phyloP scores from a whole-genome alignment of 2,888 invertebrate genomes.

The Perithous albicinctus region DNA sequence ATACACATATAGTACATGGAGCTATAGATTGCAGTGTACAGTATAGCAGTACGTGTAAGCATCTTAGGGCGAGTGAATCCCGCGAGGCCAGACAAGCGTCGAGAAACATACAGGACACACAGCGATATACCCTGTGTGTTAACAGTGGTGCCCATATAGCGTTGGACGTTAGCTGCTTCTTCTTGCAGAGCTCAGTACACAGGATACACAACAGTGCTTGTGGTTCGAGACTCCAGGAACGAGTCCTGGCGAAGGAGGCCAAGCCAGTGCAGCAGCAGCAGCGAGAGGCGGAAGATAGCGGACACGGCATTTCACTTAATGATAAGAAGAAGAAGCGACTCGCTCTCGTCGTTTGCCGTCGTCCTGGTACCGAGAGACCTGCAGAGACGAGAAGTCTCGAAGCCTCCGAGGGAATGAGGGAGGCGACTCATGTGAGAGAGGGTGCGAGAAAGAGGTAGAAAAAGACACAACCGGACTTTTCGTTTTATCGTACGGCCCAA shows the following conservation, averaged over 20 bases:
- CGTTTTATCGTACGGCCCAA: slow-evolving; percentile 78
- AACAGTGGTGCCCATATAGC: slow-evolving; percentile 49
- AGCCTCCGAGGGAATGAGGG: slow-evolving; percentile 53
- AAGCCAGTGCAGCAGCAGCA: slow-evolving; percentile 46
- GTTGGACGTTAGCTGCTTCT: slow-evolving; percentile 31
- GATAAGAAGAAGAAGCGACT: slow-evolving; percentile 81
- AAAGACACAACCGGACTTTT: slow-evolving; percentile 68
- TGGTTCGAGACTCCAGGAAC: slow-evolving; percentile 68
- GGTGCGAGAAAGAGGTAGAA: slow-evolving; percentile 44
- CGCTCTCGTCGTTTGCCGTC: slow-evolving; percentile 69
- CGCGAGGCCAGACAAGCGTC: slow-evolving; percentile 46
- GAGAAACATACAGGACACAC: slow-evolving; percentile 58
- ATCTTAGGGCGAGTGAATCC: slow-evolving; percentile 25
- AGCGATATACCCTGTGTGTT: slow-evolving; percentile 62
- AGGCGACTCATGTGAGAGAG: slow-evolving; percentile 21
- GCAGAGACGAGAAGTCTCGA: slow-evolving; percentile 62
- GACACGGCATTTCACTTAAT: slow-evolving; percentile 85
- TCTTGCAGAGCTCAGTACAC: background rate
- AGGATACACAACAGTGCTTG: background rate
- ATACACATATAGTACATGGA: background rate
- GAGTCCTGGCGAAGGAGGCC: slow-evolving; percentile 71
- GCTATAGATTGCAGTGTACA: background rate
- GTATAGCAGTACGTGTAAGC: slow-evolving; percentile 8
- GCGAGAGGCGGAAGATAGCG: slow-evolving; percentile 79
- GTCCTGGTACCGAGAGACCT: slow-evolving; percentile 64